A percentile compares a stretch with the other conserved stretches of the same genome.
These are phyloP conservation scores for Siniperca knerii DNA, from an alignment of 2,113 vertebrate genomes.

Conservation along the genomic window DNA sequence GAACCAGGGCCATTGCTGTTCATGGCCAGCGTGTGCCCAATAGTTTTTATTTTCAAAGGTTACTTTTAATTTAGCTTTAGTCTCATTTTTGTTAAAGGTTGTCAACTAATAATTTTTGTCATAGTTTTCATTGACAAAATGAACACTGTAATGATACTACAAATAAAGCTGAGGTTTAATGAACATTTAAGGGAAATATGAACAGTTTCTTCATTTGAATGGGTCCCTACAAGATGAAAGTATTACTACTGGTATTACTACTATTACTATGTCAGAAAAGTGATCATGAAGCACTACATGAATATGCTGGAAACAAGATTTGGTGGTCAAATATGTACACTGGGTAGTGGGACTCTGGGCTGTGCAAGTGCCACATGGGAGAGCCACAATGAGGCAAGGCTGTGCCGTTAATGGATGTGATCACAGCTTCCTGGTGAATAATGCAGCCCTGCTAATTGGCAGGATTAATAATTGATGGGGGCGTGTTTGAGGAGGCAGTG, in stretches of 20 bases:
- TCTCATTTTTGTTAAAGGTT: not conserved
- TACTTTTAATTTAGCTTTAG: not conserved
- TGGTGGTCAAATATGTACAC: not conserved
- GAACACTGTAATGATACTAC: not conserved
- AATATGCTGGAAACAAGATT: not conserved
- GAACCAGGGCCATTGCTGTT: not conserved
- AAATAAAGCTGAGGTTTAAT: not conserved
- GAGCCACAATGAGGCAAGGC: constrained; percentile 49
- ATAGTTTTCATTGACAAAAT: not conserved
- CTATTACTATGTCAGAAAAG: not conserved
- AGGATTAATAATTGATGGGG: constrained; percentile 88
- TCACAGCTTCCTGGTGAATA: constrained; percentile 84
- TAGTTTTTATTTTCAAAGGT: not conserved
- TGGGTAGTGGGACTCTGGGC: not conserved
- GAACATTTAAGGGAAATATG: not conserved
- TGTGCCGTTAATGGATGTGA: constrained; percentile 76
- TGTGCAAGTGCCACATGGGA: constrained; percentile 27
- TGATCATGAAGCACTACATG: not conserved
- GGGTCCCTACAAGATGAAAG: not conserved
- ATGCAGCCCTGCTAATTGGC: constrained; percentile 87
- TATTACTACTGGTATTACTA: not conserved
- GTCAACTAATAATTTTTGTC: not conserved
- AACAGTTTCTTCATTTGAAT: not conserved
- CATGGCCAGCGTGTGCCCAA: not conserved
- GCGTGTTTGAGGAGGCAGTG: constrained; percentile 48